Conservation (phyloP, 2,113 vertebrate species). For the Prunella himalayana region DNA sequence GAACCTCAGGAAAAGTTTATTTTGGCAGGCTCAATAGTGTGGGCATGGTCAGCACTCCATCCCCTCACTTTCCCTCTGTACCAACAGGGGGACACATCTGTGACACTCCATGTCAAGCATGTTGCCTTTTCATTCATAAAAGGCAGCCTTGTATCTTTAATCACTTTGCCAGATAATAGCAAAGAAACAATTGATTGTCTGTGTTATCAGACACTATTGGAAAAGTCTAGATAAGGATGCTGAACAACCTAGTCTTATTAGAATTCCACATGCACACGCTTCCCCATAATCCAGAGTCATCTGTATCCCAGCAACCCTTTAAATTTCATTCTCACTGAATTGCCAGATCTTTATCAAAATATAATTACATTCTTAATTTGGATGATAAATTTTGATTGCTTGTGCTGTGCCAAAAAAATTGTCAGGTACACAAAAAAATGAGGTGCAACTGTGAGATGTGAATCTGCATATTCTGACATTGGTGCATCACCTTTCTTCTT, state of each 20-base stretch:
- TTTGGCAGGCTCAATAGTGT: background rate
- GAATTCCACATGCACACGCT: conserved; percentile 79
- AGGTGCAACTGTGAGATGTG: conserved; percentile 46
- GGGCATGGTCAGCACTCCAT: conserved; percentile 3
- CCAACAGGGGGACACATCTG: conserved; percentile 26
- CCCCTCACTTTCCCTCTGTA: background rate
- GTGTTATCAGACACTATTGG: conserved; percentile 71
- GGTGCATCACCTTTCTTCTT: background rate
- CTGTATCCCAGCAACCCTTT: conserved; percentile 88
- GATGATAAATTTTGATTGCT: conserved; percentile 80
- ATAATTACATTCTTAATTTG: conserved; percentile 83
- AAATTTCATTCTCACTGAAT: conserved; percentile 83
- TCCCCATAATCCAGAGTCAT: conserved; percentile 83
- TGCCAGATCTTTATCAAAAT: conserved; percentile 85
- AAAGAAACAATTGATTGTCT: conserved; percentile 73
- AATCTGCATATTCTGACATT: conserved; percentile 36
- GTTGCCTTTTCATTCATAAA: conserved; percentile 73
- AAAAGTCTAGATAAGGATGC: conserved; percentile 76
- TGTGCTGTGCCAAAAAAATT: conserved; percentile 44
- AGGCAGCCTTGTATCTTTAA: conserved; percentile 69
- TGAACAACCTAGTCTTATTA: conserved; percentile 74
- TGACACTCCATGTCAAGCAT: background rate
- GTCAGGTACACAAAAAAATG: conserved; percentile 56
- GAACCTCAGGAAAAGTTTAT: background rate
- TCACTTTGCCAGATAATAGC: conserved; percentile 69